These are phyloP conservation scores for Gobio occitaniae DNA, from an alignment of 2,797 vertebrate genomes.

Conservation along the genomic window DNA sequence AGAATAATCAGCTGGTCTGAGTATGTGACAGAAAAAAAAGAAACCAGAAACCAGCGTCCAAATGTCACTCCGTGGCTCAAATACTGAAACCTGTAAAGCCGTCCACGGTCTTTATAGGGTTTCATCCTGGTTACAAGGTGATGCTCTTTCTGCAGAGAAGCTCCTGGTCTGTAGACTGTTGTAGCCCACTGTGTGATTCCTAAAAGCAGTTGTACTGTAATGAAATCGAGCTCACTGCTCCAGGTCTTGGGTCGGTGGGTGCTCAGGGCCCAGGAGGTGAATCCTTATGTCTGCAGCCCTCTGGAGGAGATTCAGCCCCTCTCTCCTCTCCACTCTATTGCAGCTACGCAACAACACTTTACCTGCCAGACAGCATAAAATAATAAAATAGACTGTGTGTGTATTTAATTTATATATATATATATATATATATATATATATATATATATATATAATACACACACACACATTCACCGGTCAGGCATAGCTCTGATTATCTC, in stretches of 20 bases:
- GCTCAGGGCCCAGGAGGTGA: slow-evolving; percentile 59
- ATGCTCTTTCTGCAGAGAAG: neutral
- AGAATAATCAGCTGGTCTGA: neutral
- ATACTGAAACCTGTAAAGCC: slow-evolving; percentile 30
- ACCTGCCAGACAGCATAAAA: slow-evolving; percentile 51
- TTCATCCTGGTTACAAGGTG: neutral
- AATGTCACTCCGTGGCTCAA: slow-evolving; percentile 43
- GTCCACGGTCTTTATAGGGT: slow-evolving; percentile 37
- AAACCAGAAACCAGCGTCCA: slow-evolving; percentile 8
- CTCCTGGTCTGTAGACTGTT: neutral
- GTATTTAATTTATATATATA: too few relatives aligned
- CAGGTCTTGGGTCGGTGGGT: slow-evolving; percentile 56
- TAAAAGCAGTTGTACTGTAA: neutral
- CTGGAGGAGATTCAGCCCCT: slow-evolving; percentile 60
- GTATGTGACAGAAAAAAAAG: neutral
- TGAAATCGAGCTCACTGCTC: slow-evolving; percentile 54
- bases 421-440: too few relatives aligned
- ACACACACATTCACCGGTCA: too few relatives aligned
- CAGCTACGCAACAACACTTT: slow-evolving; percentile 61
- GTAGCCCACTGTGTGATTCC: neutral
- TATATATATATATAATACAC: too few relatives aligned
- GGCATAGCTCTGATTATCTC: too few relatives aligned
- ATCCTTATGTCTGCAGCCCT: slow-evolving; percentile 61
- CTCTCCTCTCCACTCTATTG: slow-evolving; percentile 45
- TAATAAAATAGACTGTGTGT: neutral